Evolutionary conservation across 2,797 vertebrate species (phyloP).

Genomic region (Nasua narica): DNA sequence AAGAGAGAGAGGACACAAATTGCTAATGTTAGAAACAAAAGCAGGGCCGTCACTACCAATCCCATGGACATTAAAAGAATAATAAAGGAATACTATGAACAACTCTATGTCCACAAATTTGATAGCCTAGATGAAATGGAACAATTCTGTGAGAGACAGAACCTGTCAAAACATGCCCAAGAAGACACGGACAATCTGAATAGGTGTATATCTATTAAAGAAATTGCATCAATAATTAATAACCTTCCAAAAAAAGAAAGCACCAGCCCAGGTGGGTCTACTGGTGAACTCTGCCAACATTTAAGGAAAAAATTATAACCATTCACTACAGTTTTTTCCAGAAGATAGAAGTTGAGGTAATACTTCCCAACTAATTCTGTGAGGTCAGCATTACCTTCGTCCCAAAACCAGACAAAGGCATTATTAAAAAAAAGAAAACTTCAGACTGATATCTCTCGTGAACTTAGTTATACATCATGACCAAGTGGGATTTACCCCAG

Average conservation of each 20-base stretch:
- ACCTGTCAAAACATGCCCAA: neutral
- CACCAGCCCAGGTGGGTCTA: neutral
- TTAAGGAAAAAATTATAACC: neutral
- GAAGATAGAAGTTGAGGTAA: neutral
- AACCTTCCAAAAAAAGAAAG: neutral
- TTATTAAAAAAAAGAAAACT: neutral
- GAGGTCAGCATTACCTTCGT: neutral
- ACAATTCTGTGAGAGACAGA: neutral
- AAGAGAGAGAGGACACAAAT: neutral
- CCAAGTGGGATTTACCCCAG: neutral
- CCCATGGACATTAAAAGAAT: neutral
- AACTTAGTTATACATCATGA: neutral
- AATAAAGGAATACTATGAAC: neutral
- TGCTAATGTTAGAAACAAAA: neutral
- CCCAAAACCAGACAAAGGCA: neutral
- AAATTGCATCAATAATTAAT: neutral
- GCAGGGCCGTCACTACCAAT: neutral
- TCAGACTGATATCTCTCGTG: neutral
- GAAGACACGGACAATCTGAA: neutral
- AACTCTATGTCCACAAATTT: neutral
- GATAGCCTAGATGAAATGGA: neutral
- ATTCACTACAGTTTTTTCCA: neutral
- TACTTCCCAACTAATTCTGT: neutral
- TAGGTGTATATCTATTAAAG: neutral
- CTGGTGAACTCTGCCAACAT: neutral